Evolutionary conservation across 2,797 vertebrate genomes (phyloP).

Genomic region (Amazona ochrocephala): DNA sequence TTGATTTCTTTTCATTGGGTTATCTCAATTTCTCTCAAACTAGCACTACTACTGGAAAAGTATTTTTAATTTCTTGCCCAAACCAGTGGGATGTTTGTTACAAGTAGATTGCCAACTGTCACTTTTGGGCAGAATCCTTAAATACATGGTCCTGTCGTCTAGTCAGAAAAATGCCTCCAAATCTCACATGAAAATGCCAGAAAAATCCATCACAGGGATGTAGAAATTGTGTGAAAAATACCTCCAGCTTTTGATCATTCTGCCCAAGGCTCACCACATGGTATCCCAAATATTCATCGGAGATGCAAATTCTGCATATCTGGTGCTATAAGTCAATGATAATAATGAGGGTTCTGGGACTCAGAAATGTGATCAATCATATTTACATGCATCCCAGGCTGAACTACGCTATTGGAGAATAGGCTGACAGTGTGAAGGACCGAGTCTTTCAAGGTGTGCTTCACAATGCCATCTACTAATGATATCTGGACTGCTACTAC

Average conservation of each 20-base stretch:
- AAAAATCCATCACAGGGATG: slow-evolving; percentile 65
- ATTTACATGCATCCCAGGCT: neutral
- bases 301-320: slow-evolving; percentile 53
- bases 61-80: slow-evolving; percentile 44
- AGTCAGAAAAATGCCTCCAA: slow-evolving; percentile 67
- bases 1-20: neutral
- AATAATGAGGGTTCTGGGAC: slow-evolving; percentile 42
- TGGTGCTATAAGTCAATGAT: slow-evolving; percentile 53
- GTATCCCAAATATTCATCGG: slow-evolving; percentile 57
- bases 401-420: neutral
- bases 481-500: neutral
- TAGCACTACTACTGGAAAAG: slow-evolving; percentile 18
- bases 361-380: slow-evolving; percentile 27
- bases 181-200: slow-evolving; percentile 67
- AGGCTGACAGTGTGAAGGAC: neutral
- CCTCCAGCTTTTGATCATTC: slow-evolving; percentile 67
- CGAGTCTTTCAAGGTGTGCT: neutral
- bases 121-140: slow-evolving; percentile 68
- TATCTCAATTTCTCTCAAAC: slow-evolving; percentile 20
- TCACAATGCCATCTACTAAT: neutral
- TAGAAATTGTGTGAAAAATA: slow-evolving; percentile 69
- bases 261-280: slow-evolving; percentile 71
- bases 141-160: slow-evolving; percentile 61
- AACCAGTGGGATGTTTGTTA: slow-evolving; percentile 55
- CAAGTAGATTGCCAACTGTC: slow-evolving; percentile 66